Base-by-base conservation (phyloP, 2,797 vertebrate genomes). In the Sebastes flavidus region DNA sequence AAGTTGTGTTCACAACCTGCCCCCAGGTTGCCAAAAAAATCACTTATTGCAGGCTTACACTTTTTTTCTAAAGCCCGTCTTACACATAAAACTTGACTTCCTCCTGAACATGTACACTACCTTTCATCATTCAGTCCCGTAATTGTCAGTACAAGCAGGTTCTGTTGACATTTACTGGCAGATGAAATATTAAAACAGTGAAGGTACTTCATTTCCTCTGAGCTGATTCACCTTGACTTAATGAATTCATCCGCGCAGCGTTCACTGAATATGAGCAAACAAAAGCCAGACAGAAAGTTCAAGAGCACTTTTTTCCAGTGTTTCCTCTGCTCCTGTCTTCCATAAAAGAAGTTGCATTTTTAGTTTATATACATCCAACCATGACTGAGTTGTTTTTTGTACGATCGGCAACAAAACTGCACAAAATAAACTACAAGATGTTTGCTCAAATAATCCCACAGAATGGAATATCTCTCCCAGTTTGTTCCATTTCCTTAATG, bases 91-190 rank as follows among this genome's bases (percentile, higher is more conserved):
- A 42, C 5, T 12, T 22, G 18, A 49, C 27, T 25, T 67, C 24
- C 16, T 52, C 46, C 16, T 52, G 20, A 52, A 52, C 8, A 52
- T n/a, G 18, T 52, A 52, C 46, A 20, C 6, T 14, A 14, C 27
- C 46, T n/a, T 0, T 65, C 54, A 29, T 42, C 12, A 34, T 55
- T 72, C 36, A 56, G 32, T 60, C 52, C 20, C 4, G 13, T 3
- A 78, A 63, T 65, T 75, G 59, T 75, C 73, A 67, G 30, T 6
- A 20, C 12, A 20, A 65, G 38, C 56, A 62, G 58, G 29, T 65
- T 67, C 7, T 54, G 32, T 24, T 73, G 72, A 60, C 62, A 79
- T 85, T 82, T 72, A 8, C 32, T 30, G 38, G 27, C 10, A 49
- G 36, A 66, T 65, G 18, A 59, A 70, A 84, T 49, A 66, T 73